phyloP scores from a whole-genome alignment of 2,797 vertebrate species.

The Acanthiza pusilla region DNA sequence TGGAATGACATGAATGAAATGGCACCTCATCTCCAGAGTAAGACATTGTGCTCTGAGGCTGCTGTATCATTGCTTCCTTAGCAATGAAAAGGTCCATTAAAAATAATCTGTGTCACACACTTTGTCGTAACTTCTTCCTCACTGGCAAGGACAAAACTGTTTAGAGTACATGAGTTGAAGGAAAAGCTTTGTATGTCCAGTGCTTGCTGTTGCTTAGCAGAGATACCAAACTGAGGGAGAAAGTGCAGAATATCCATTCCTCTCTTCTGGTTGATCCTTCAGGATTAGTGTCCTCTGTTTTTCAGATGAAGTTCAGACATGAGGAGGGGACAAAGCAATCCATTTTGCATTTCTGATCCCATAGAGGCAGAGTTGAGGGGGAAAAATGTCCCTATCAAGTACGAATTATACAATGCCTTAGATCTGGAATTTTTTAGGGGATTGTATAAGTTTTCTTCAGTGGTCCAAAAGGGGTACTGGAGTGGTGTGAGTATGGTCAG shows the following conservation, averaged over 20 bases:
- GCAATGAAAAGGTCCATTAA: constrained; percentile 61
- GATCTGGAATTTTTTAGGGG: neutral
- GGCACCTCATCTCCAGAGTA: constrained; percentile 57
- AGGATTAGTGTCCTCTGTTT: neutral
- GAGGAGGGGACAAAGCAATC: neutral
- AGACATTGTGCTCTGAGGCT: constrained; percentile 34
- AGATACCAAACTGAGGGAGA: neutral
- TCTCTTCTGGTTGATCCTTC: neutral
- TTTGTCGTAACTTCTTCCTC: neutral
- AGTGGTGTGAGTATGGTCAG: too few relatives aligned
- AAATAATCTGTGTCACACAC: constrained; percentile 28
- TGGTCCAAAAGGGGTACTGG: neutral
- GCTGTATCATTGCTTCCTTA: constrained; percentile 55
- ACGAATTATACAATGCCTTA: neutral
- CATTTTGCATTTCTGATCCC: neutral
- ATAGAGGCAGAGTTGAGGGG: neutral
- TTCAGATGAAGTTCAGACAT: neutral
- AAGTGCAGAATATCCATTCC: neutral
- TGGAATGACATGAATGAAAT: constrained; percentile 65
- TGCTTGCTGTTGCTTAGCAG: neutral
- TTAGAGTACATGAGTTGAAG: neutral
- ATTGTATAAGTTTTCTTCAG: neutral
- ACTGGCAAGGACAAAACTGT: constrained; percentile 34
- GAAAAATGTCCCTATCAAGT: neutral
- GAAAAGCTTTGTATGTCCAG: neutral